Evolutionary conservation across 2,797 vertebrate species (phyloP).

Genomic region (Synanceia verrucosa): DNA sequence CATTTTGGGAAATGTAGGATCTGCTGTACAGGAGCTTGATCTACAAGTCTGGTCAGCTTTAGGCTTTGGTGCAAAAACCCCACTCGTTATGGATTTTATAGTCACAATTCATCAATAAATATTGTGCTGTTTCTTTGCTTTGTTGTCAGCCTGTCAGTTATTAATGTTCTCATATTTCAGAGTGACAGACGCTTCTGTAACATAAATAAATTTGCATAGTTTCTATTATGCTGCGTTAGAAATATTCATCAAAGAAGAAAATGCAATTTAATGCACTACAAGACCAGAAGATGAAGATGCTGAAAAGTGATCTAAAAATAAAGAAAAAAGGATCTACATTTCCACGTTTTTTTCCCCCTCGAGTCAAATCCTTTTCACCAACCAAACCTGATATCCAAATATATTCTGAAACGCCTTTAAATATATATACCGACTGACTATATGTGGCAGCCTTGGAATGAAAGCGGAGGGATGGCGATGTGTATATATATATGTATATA

Average conservation of each 20-base stretch:
- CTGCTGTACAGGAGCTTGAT: background rate
- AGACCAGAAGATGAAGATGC: background rate
- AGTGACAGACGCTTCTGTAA: too few relatives aligned
- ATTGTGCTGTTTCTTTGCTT: background rate
- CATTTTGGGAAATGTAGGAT: background rate
- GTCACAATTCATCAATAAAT: background rate
- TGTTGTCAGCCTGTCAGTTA: too few relatives aligned
- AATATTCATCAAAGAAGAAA: background rate
- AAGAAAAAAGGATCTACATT: too few relatives aligned
- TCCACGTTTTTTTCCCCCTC: background rate
- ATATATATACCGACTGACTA: conserved; percentile 16
- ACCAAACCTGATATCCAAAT: background rate
- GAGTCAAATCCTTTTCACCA: background rate
- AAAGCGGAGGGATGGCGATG: conserved; percentile 1
- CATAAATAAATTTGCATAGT: background rate
- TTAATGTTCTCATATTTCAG: too few relatives aligned
- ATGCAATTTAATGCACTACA: background rate
- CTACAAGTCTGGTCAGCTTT: background rate
- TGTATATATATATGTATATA: too few relatives aligned
- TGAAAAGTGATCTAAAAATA: background rate
- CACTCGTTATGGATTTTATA: background rate
- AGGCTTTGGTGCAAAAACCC: background rate
- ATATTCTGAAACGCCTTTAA: background rate
- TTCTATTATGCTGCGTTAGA: background rate
- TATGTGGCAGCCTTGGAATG: background rate